Conservation (phyloP, 2,888 invertebrate species). For the Polylopha cassiicola region DNA sequence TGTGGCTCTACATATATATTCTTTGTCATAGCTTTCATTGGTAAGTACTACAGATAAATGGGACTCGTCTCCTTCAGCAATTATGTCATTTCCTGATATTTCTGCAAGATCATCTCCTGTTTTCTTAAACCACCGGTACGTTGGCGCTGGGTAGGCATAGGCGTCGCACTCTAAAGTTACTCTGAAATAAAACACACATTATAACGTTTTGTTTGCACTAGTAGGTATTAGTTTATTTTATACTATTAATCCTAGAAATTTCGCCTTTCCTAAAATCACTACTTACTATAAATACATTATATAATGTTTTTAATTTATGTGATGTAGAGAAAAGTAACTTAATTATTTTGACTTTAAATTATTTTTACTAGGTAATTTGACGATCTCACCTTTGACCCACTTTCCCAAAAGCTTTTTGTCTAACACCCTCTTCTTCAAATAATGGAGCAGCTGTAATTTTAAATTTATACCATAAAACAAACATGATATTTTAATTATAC, state of each 20-base stretch:
- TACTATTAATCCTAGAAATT: no score
- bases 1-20: constrained; percentile 47
- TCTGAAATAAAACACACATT: no score
- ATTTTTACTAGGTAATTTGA: no score
- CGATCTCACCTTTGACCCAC: constrained; percentile 48
- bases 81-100: constrained; percentile 43
- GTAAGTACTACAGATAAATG: constrained; percentile 40
- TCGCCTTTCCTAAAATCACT: no score
- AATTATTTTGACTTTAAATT: no score
- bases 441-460: constrained; percentile 49
- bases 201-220: no score
- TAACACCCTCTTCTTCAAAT: constrained; percentile 41
- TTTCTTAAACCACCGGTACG: constrained; percentile 53
- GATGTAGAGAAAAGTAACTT: no score
- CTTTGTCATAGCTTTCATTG: constrained; percentile 39
- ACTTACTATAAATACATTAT: no score
- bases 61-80: constrained; percentile 33
- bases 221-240: no score
- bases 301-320: no score
- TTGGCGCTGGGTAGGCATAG: constrained; percentile 45
- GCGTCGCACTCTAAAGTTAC: constrained; percentile 50
- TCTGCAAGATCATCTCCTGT: constrained; percentile 38
- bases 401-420: constrained; percentile 39
- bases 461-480: constrained; percentile 15
- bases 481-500: no score